phyloP scores from a whole-genome alignment of 2,797 vertebrate genomes.

The Garrulus glandarius region DNA sequence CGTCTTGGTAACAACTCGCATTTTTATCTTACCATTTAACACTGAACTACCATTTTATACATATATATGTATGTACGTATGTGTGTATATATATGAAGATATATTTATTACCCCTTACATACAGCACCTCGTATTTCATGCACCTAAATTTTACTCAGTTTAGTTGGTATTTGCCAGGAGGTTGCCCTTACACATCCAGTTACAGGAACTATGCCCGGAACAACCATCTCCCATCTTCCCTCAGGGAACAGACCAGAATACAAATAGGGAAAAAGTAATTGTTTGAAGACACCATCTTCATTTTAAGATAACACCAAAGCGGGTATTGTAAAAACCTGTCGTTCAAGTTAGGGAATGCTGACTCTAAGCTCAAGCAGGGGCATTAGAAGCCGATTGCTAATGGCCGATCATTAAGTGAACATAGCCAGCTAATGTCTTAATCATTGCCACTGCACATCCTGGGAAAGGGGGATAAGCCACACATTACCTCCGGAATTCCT shows the following conservation, averaged over 20 bases:
- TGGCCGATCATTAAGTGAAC: background rate
- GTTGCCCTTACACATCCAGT: background rate
- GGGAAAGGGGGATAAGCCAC: background rate
- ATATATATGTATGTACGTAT: background rate
- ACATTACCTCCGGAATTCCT: background rate
- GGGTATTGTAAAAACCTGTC: background rate
- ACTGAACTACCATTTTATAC: background rate
- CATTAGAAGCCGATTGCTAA: background rate
- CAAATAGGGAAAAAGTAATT: background rate
- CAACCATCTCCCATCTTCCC: background rate
- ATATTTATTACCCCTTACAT: background rate
- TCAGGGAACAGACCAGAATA: background rate
- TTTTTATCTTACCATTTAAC: background rate
- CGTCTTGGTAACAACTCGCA: background rate
- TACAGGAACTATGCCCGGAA: background rate
- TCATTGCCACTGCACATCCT: background rate
- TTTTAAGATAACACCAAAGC: background rate
- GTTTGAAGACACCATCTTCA: background rate
- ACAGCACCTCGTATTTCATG: background rate
- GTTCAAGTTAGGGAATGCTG: background rate
- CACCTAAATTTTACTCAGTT: background rate
- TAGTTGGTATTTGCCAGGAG: background rate
- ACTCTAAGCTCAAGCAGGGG: background rate
- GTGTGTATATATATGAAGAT: rapidly evolving
- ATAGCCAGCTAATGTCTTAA: background rate